phyloP scores from a whole-genome alignment of 2,113 vertebrate species.

The Gorsachius goisagi region DNA sequence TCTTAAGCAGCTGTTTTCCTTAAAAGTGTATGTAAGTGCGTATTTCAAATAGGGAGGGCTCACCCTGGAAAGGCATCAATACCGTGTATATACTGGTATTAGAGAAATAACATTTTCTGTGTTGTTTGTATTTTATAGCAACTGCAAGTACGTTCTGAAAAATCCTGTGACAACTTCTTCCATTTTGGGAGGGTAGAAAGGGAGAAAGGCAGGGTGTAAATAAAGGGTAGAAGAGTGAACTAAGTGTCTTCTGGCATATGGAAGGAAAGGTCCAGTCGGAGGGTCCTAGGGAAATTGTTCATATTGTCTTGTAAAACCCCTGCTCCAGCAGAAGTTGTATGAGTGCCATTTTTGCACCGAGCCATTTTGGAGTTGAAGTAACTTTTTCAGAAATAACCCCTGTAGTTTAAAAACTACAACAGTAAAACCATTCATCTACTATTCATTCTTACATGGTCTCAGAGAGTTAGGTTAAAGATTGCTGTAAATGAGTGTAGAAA shows the following conservation, averaged over 20 bases:
- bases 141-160: background rate
- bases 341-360: background rate
- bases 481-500: background rate
- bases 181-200: background rate
- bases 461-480: background rate
- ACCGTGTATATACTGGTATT: rapidly evolving
- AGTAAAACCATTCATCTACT: background rate
- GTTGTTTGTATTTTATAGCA: background rate
- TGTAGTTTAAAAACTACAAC: background rate
- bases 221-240: background rate
- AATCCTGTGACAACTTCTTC: background rate
- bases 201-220: background rate
- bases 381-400: background rate
- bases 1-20: background rate
- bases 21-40: rapidly evolving
- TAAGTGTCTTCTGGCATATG: background rate
- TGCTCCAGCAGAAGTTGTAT: background rate
- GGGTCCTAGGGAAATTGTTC: background rate
- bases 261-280: background rate
- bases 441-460: rapidly evolving
- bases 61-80: background rate
- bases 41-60: background rate
- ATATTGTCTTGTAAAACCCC: background rate
- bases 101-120: background rate
- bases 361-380: background rate